phyloP scores from a whole-genome alignment of 2,797 vertebrate species.

The Sebastes cheni region DNA sequence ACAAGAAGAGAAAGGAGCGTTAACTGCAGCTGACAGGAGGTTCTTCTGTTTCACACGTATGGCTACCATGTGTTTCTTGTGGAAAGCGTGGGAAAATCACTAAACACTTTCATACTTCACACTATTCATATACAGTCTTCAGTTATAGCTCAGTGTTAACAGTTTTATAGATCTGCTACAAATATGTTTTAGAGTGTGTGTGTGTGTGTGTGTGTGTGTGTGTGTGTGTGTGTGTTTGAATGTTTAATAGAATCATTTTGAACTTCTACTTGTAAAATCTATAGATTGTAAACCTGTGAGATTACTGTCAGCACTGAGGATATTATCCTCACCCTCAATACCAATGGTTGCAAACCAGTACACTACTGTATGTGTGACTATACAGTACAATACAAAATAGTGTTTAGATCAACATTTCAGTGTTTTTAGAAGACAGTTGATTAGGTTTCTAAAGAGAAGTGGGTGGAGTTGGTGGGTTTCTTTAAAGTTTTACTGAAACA shows the following conservation, averaged over 20 bases:
- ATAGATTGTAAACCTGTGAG: too few species aligned
- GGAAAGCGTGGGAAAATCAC: neutral
- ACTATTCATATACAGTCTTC: neutral
- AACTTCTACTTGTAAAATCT: constrained; percentile 3
- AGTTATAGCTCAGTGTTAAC: neutral
- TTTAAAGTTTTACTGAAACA: neutral
- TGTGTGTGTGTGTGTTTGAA: neutral
- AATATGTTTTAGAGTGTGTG: neutral
- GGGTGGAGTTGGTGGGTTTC: neutral
- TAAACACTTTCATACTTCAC: neutral
- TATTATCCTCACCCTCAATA: neutral
- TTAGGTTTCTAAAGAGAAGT: neutral
- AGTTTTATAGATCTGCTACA: neutral
- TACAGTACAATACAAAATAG: neutral
- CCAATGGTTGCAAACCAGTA: neutral
- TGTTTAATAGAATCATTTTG: neutral
- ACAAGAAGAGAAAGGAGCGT: neutral
- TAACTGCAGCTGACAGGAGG: neutral
- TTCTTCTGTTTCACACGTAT: neutral
- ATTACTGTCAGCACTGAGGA: neutral
- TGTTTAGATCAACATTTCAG: neutral
- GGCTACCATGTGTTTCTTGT: neutral
- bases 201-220: neutral
- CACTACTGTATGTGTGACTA: neutral
- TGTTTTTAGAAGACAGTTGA: neutral